Evolutionary conservation across 92 coral and sea anemone genomes (phyloP).

Genomic region (Chrysogorgia sp.): DNA sequence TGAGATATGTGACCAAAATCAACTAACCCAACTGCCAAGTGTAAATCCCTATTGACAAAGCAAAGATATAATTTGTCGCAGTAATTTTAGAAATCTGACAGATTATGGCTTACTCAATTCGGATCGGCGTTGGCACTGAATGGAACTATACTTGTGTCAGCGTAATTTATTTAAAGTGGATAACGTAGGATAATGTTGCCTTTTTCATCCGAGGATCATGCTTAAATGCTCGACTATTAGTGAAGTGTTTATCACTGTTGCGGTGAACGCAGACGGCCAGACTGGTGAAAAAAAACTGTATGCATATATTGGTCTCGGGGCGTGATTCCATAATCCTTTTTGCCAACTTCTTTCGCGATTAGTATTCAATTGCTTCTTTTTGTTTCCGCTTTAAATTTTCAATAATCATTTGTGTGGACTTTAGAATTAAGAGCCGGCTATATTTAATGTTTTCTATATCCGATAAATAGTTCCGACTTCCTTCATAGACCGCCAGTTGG

Average conservation of each 20-base stretch:
- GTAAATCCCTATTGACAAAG: background rate
- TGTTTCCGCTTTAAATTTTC: conserved; percentile 15
- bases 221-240: no score
- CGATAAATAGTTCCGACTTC: no score
- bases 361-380: background rate
- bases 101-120: conserved; percentile 6
- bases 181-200: no score
- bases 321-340: background rate
- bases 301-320: background rate
- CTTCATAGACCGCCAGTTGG: no score
- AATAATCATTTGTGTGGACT: conserved; percentile 11
- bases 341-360: background rate
- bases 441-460: background rate
- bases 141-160: background rate
- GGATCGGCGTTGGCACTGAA: background rate
- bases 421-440: conserved; percentile 11
- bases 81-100: background rate
- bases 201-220: no score
- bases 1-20: background rate
- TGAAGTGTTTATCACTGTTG: no score
- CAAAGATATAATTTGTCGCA: background rate
- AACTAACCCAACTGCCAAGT: background rate
- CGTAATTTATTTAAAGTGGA: background rate
- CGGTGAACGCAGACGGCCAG: no score
- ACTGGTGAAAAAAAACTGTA: background rate